Conservation (phyloP, 2,113 vertebrate species). For the Vulpes vulpes region DNA sequence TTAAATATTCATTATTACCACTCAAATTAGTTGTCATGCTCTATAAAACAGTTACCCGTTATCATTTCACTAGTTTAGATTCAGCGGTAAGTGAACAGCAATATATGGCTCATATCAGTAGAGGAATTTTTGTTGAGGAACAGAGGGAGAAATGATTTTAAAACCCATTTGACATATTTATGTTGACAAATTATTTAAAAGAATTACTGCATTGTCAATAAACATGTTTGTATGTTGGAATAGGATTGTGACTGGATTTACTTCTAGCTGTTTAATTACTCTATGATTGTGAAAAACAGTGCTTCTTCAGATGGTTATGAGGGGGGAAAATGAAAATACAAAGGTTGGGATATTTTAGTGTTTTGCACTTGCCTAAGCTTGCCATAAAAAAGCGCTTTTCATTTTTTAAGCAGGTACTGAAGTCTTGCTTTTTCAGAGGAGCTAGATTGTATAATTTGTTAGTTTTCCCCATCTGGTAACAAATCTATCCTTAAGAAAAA, state of each 20-base stretch:
- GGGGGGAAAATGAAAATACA: conserved; percentile 54
- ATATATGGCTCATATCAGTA: conserved; percentile 56
- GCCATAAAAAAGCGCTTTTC: conserved; percentile 68
- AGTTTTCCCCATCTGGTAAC: conserved; percentile 62
- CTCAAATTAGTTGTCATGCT: conserved; percentile 80
- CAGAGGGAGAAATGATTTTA: conserved; percentile 64
- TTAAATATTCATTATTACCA: conserved; percentile 82
- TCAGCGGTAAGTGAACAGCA: conserved; percentile 59
- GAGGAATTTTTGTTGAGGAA: conserved; percentile 56
- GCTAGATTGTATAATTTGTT: conserved; percentile 70
- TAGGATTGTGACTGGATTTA: conserved; percentile 62
- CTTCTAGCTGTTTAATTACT: conserved; percentile 75
- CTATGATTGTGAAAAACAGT: conserved; percentile 61
- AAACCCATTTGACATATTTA: conserved; percentile 74
- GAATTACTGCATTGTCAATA: conserved; percentile 75
- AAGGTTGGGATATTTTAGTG: conserved; percentile 73
- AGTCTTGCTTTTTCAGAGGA: conserved; percentile 77
- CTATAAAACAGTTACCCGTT: conserved; percentile 57
- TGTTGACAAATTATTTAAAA: conserved; percentile 78
- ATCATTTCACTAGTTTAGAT: conserved; percentile 69
- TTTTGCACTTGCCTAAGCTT: conserved; percentile 65
- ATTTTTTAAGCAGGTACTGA: conserved; percentile 60
- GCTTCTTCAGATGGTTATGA: conserved; percentile 56
- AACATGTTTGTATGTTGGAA: conserved; percentile 61
- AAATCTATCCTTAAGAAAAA: conserved; percentile 36